Evolutionary conservation across 2,113 vertebrate genomes (phyloP).

Genomic region (Neolamprologus sp.): DNA sequence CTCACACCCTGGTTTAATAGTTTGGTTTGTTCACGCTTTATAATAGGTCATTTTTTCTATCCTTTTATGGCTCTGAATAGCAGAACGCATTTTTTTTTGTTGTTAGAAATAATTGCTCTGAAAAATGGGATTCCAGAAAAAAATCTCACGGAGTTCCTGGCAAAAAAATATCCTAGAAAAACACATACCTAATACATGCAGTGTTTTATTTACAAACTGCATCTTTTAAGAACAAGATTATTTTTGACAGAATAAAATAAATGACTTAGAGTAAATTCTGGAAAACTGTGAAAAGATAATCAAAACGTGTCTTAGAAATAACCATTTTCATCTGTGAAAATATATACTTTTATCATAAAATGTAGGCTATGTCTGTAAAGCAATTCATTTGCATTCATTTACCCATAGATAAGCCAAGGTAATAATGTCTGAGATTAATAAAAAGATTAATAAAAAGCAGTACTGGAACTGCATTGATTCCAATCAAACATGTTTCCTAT

Average conservation of each 20-base stretch:
- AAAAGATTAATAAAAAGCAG: conserved; percentile 79
- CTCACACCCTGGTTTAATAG: neutral
- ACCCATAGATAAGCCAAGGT: conserved; percentile 82
- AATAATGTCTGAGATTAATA: conserved; percentile 80
- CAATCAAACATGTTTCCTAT: conserved; percentile 55
- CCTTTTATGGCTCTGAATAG: neutral
- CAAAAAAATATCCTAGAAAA: neutral
- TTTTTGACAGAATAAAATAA: conserved; percentile 80
- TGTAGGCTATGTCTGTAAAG: conserved; percentile 48
- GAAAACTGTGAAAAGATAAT: conserved; percentile 75
- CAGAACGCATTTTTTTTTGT: neutral
- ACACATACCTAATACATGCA: conserved; percentile 14
- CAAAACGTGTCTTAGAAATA: conserved; percentile 83
- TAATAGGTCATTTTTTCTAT: fast-evolving
- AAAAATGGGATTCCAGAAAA: neutral
- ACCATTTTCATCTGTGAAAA: conserved; percentile 91
- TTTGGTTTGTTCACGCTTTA: neutral
- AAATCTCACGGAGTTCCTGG: fast-evolving
- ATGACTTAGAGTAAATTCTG: conserved; percentile 71
- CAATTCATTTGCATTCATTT: conserved; percentile 74
- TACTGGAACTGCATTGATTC: conserved; percentile 84
- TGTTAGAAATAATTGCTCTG: neutral
- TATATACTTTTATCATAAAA: conserved; percentile 74
- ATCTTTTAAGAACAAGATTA: conserved; percentile 54
- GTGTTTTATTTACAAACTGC: conserved; percentile 63